Percentiles rank a stretch among this genome's conserved stretches.
phyloP scores from a whole-genome alignment of 2,888 invertebrate species.

The Boloria euphrosyne region DNA sequence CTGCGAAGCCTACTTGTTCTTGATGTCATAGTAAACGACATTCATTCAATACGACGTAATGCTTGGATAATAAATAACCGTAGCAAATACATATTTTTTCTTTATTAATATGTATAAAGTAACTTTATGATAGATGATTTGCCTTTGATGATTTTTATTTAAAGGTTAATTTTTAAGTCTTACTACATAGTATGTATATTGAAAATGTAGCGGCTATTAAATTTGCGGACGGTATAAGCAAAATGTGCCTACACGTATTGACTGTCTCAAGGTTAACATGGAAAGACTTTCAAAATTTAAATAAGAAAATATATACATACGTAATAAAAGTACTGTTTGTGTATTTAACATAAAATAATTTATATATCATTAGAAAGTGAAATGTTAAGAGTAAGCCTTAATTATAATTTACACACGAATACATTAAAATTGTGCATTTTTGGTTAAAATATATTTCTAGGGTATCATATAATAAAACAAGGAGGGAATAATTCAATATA shows the following conservation, averaged over 20 bases:
- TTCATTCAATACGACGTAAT: slow-evolving; percentile 54
- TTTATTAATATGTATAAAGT: slow-evolving; percentile 37
- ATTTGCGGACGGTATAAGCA: too few relatives aligned
- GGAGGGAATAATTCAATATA: too few relatives aligned
- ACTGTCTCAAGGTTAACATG: neutral
- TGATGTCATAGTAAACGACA: slow-evolving; percentile 48
- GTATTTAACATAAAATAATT: slow-evolving; percentile 1
- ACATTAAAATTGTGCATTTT: slow-evolving; percentile 25
- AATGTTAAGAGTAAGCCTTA: slow-evolving; percentile 9
- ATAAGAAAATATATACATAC: neutral
- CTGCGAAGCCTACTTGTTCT: slow-evolving; percentile 10
- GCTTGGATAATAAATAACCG: slow-evolving; percentile 67
- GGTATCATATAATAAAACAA: too few relatives aligned
- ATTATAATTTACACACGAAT: slow-evolving; percentile 25
- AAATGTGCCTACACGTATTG: too few relatives aligned
- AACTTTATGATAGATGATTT: slow-evolving; percentile 1
- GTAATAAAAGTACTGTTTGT: neutral
- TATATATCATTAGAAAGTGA: slow-evolving; percentile 26
- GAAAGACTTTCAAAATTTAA: neutral
- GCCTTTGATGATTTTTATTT: too few relatives aligned
- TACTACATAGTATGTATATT: too few relatives aligned
- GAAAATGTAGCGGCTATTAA: too few relatives aligned
- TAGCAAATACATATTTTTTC: slow-evolving; percentile 60
- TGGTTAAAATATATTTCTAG: too few relatives aligned
- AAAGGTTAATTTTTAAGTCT: neutral